A percentile compares a stretch with the other conserved stretches of the same genome.
Conservation (phyloP, 2,113 vertebrate genomes). For the Apistogramma diplotaenia region DNA sequence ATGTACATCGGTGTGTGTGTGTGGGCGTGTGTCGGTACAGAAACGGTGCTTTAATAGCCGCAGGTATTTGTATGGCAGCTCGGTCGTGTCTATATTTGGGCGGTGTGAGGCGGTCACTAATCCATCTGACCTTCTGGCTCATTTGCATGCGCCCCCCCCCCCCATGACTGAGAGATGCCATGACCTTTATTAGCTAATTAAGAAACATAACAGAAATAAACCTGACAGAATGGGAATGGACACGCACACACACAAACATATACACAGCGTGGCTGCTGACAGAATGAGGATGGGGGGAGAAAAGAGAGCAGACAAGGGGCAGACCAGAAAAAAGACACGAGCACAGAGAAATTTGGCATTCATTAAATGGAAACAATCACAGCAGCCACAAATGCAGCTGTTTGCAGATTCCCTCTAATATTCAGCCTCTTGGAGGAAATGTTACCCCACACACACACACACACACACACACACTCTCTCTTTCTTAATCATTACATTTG, state of each 20-base stretch:
- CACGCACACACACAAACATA: conserved; percentile 9
- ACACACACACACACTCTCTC: background rate
- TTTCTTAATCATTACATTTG: conserved; percentile 34
- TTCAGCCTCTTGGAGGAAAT: background rate
- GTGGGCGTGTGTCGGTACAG: background rate
- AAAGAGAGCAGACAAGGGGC: conserved; percentile 6
- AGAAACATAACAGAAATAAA: conserved; percentile 97
- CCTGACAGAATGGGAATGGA: conserved; percentile 80
- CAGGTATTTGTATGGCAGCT: conserved; percentile 61
- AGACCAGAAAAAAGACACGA: conserved; percentile 3
- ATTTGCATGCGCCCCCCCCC: conserved; percentile 64
- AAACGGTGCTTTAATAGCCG: conserved; percentile 1
- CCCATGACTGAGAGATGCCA: conserved; percentile 84
- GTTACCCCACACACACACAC: conserved; percentile 25
- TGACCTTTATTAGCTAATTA: conserved; percentile 99
- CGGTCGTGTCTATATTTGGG: conserved; percentile 59
- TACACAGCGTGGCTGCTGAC: conserved; percentile 8
- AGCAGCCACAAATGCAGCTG: background rate
- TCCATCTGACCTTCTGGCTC: conserved; percentile 68
- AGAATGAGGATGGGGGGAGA: conserved; percentile 26
- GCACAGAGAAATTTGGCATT: conserved; percentile 34
- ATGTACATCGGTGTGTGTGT: background rate
- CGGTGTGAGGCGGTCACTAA: conserved; percentile 58
- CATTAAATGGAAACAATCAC: conserved; percentile 40
- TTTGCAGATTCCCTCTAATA: conserved; percentile 3